phyloP scores from a whole-genome alignment of 2,797 vertebrate species.

The Sciaenops ocellatus region DNA sequence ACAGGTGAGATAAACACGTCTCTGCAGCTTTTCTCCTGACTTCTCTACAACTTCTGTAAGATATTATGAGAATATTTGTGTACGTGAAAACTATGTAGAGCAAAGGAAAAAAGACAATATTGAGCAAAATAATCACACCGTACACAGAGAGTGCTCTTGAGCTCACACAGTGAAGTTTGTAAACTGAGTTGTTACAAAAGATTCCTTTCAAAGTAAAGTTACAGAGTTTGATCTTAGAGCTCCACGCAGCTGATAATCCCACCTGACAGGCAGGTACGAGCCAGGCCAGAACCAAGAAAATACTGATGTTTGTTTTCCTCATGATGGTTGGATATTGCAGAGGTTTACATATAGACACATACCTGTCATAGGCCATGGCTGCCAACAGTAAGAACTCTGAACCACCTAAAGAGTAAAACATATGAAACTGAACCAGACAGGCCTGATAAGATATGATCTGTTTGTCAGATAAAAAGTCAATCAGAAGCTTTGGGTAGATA shows the following conservation, averaged over 20 bases:
- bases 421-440: slow-evolving; percentile 34
- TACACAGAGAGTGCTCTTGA: neutral
- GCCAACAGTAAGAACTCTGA: slow-evolving; percentile 50
- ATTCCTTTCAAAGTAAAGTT: too few species aligned
- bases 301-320: slow-evolving; percentile 12
- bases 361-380: slow-evolving; percentile 60
- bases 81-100: slow-evolving; percentile 56
- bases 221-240: too few species aligned
- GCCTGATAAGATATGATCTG: slow-evolving; percentile 30
- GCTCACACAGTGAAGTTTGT: neutral
- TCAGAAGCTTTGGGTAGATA: slow-evolving; percentile 46
- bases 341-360: slow-evolving; percentile 63
- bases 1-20: slow-evolving; percentile 51
- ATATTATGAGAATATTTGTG: slow-evolving; percentile 35
- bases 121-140: neutral
- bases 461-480: slow-evolving; percentile 24
- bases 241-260: too few species aligned
- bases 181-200: too few species aligned
- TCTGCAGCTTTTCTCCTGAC: slow-evolving; percentile 40
- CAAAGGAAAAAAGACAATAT: neutral
- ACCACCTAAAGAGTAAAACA: slow-evolving; percentile 22
- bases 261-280: neutral
- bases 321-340: slow-evolving; percentile 42
- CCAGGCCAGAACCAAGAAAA: slow-evolving; percentile 8
- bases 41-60: slow-evolving; percentile 1